Base-by-base conservation (phyloP, 2,888 invertebrate genomes). In the Agrilus cyanescens region DNA sequence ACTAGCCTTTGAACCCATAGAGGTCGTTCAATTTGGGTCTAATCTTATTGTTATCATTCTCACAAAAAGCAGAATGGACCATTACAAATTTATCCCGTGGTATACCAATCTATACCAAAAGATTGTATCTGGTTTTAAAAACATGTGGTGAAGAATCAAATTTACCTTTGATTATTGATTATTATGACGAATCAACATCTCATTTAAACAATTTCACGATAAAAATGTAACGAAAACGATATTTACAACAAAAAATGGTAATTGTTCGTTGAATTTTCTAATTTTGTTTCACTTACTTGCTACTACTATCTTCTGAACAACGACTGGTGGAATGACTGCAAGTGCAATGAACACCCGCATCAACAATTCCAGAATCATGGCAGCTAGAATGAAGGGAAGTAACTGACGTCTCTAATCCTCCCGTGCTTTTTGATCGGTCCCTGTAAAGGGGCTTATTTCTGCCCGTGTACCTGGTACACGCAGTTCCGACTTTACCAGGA, bases 301-400 rank as follows among this genome's bases (percentile, higher is more conserved):
- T 80, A 62, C 81, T 82, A 53, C 77, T 78, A 53, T 78, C 81
- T 51, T 77, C 80, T 3, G 79, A 78, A 12, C 79, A 78, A 50
- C 78, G 78, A 33, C 73, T 70, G 43, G 75, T 75, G 55, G 80
- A 78, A 53, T 78, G 78, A 15, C 78, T 79, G 59, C 81, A 82
- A 7, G 78, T 76, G 58, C 82, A 82, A 45, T 70, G 63, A 44
- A 75, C 55, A 57, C 49, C 62, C 56, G 57, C 65, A 59, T 59
- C 73, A 52, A 67, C 84, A 51, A 85, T 83, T 43, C 85, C 86
- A 37, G 85, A 85, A 68, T 86, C 85, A 60, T 84, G 82, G 12
- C 85, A 84, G 58, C 85, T 85, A 54, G 85, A 86, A 71, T 85
- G 84, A 55, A 85, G 72, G 50, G 85, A 85, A 55, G 83, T 82